A percentile compares a stretch with the other conserved stretches of the same genome.
phyloP scores from a whole-genome alignment of 2,113 vertebrate species.

The Petrocephalus microphthalmus region DNA sequence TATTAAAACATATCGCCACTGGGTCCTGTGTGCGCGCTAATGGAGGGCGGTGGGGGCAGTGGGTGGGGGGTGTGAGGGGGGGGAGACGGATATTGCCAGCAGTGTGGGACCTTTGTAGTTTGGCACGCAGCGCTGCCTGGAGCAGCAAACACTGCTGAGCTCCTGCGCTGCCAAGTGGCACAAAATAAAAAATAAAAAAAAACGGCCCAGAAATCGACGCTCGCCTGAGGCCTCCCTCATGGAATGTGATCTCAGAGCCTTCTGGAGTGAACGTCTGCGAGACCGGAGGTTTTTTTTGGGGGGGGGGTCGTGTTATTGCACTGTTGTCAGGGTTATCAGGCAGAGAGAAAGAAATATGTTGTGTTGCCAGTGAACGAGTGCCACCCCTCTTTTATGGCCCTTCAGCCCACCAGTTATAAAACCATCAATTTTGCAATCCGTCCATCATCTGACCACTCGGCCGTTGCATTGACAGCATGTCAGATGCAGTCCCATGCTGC shows the following conservation, averaged over 20 bases:
- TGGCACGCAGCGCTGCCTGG: constrained; percentile 22
- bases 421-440: background rate
- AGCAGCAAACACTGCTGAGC: constrained; percentile 22
- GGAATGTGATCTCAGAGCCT: constrained; percentile 40
- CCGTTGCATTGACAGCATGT: background rate
- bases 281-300: constrained; percentile 5
- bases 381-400: background rate
- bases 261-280: constrained; percentile 28
- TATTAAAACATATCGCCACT: constrained; percentile 39
- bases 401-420: too few species aligned
- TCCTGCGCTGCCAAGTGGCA: constrained; percentile 22
- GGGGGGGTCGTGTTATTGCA: background rate
- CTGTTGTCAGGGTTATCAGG: background rate
- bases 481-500: background rate
- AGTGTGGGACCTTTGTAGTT: constrained; percentile 30
- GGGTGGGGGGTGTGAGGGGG: background rate
- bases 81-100: constrained; percentile 26
- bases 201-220: constrained; percentile 26
- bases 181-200: constrained; percentile 3
- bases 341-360: background rate
- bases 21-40: constrained; percentile 33
- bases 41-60: constrained; percentile 19
- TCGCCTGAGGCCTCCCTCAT: constrained; percentile 36
- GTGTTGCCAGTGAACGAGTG: background rate
- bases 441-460: background rate